phyloP scores from a whole-genome alignment of 2,113 vertebrate species.

The Vidua chalybeata region DNA sequence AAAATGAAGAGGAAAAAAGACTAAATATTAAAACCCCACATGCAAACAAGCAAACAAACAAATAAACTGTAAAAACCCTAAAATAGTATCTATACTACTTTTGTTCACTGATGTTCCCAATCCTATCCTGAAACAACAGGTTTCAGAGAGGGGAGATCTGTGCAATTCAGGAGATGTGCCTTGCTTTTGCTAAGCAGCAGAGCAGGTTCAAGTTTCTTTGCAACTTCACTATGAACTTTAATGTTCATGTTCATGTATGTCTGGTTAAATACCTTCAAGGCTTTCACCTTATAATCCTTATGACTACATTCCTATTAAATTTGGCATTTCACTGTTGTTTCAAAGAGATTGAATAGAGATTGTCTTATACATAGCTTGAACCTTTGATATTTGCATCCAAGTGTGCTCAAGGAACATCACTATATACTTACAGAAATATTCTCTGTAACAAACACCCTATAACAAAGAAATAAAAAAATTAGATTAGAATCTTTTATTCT shows the following conservation, averaged over 20 bases:
- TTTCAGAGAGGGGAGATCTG: background rate
- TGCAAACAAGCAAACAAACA: background rate
- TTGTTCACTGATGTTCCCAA: background rate
- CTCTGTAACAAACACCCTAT: background rate
- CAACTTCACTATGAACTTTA: background rate
- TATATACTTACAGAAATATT: background rate
- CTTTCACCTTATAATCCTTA: background rate
- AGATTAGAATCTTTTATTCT: background rate
- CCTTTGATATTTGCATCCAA: slow-evolving; percentile 50
- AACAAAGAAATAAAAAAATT: background rate
- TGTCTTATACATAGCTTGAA: slow-evolving; percentile 3
- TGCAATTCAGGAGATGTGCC: background rate
- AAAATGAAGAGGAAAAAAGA: fast-evolving
- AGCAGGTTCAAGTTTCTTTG: background rate
- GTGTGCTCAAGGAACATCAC: background rate
- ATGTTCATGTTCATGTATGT: background rate
- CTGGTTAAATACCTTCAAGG: slow-evolving; percentile 26
- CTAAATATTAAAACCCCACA: background rate
- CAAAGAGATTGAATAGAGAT: background rate
- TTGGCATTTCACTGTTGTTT: slow-evolving; percentile 46
- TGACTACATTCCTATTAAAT: slow-evolving; percentile 17
- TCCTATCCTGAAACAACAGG: background rate
- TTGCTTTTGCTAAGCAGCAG: background rate
- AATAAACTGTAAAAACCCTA: background rate
- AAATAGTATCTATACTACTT: background rate